Base-by-base conservation (phyloP, 2,888 invertebrate species). In the Myopa testacea region DNA sequence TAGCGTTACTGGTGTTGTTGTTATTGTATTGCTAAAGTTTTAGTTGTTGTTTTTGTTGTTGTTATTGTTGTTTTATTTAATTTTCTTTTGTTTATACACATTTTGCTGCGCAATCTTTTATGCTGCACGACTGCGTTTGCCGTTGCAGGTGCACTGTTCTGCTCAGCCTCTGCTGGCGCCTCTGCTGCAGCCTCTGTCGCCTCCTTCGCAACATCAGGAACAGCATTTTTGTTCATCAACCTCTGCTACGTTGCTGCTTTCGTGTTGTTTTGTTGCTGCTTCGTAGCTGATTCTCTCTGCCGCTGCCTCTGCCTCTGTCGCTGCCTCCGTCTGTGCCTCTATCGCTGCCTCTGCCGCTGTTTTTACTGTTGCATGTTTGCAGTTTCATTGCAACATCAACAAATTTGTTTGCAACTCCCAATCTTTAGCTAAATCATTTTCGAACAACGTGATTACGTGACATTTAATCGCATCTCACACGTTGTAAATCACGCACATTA, bases 311-410 rank as follows among this genome's bases (percentile, higher is more conserved):
- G n/a, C n/a, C n/a, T n/a, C n/a, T n/a, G n/a, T n/a, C n/a, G n/a
- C n/a, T n/a, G n/a, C n/a, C n/a, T n/a, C n/a, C n/a, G n/a, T n/a
- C n/a, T n/a, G n/a, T n/a, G n/a, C n/a, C n/a, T n/a, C n/a, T n/a
- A n/a, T n/a, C n/a, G n/a, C 62, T 3, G 26, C 62, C 4, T 4
- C 26, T 16, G 12, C 3, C 19, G 34, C 34, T 26, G 34, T 34
- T 26, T 6, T 34, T 37, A 14, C 12, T 34, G 37, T 34, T 38
- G 38, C 34, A 65, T 65, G 65, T 34, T 65, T 12, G 38, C 38
- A 37, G 1, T 65, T 65, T 65, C 38, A 50, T 70, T 70, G 70
- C 70, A 70, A 70, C 70, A 70, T 70, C 70, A 52, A 70, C 70
- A 70, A 70, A 70, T 55, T 55, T 70, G 70, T 55, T 70, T 52